Evolutionary conservation across 2,113 vertebrate genomes (phyloP).

Genomic region (Elanoides forficatus): DNA sequence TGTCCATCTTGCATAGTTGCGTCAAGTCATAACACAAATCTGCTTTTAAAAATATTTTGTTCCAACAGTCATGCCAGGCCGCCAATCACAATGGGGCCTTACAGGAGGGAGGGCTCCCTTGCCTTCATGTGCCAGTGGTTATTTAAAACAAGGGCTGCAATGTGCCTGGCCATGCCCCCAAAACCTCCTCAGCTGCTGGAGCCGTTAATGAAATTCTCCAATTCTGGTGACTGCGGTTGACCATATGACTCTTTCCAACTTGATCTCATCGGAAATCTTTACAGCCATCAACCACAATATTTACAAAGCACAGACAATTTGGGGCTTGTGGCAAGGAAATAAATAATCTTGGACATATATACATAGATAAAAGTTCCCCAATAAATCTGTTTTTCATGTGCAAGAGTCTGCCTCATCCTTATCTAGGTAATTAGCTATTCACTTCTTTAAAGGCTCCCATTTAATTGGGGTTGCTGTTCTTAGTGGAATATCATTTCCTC

Average conservation of each 20-base stretch:
- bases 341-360: conserved; percentile 18
- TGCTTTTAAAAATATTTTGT: not conserved
- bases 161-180: not conserved
- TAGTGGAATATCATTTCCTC: conserved; percentile 18
- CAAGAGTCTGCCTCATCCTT: not conserved
- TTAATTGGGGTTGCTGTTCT: conserved; percentile 43
- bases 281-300: conserved; percentile 27
- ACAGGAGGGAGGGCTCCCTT: not conserved
- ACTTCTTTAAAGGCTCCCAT: not conserved
- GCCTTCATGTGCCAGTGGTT: not conserved
- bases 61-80: not conserved
- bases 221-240: not conserved
- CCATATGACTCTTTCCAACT: not conserved
- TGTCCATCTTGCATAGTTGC: not conserved
- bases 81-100: not conserved
- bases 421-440: conserved; percentile 30
- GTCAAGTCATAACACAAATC: not conserved
- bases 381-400: conserved; percentile 33
- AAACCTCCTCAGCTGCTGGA: not conserved
- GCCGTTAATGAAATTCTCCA: not conserved
- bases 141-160: not conserved
- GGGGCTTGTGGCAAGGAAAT: not conserved
- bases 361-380: conserved; percentile 5
- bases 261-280: not conserved
- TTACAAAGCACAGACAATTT: conserved; percentile 9